phyloP scores from a whole-genome alignment of 2,797 vertebrate species.

The Rhincodon typus region DNA sequence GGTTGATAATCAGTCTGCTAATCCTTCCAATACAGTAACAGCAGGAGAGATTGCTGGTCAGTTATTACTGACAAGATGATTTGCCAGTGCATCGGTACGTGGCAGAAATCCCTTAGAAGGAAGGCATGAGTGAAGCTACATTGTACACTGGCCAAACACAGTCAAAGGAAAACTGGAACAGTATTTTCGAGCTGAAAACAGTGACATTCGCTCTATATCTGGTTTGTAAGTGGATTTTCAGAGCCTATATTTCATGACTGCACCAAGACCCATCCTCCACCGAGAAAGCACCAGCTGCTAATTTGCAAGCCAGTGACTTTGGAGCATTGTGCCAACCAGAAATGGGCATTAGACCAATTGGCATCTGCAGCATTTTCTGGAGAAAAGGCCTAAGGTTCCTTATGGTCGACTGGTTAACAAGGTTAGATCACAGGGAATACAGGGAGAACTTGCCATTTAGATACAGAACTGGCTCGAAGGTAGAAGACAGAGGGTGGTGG shows the following conservation, averaged over 20 bases:
- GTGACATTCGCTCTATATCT: not conserved
- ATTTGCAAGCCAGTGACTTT: not conserved
- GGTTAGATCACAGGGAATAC: no score
- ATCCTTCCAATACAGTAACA: not conserved
- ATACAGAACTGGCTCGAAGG: no score
- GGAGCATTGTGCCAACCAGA: not conserved
- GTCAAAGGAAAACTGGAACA: not conserved
- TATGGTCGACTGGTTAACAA: no score
- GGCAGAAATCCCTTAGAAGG: not conserved
- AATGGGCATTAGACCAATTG: not conserved
- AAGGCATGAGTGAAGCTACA: not conserved
- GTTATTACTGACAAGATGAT: not conserved
- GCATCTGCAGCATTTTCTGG: no score
- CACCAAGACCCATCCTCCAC: not conserved
- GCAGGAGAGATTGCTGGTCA: not conserved
- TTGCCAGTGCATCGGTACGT: not conserved
- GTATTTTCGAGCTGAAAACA: not conserved
- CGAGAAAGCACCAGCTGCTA: not conserved
- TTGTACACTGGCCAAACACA: not conserved
- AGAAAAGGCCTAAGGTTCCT: no score
- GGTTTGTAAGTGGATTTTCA: not conserved
- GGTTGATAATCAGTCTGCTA: not conserved
- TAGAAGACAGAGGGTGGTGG: no score
- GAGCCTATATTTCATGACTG: not conserved
- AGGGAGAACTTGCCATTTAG: no score